Percentiles rank a stretch among this genome's conserved stretches.
Evolutionary conservation across 2,113 vertebrate species (phyloP).

Genomic region (Lepisosteus osseus): DNA sequence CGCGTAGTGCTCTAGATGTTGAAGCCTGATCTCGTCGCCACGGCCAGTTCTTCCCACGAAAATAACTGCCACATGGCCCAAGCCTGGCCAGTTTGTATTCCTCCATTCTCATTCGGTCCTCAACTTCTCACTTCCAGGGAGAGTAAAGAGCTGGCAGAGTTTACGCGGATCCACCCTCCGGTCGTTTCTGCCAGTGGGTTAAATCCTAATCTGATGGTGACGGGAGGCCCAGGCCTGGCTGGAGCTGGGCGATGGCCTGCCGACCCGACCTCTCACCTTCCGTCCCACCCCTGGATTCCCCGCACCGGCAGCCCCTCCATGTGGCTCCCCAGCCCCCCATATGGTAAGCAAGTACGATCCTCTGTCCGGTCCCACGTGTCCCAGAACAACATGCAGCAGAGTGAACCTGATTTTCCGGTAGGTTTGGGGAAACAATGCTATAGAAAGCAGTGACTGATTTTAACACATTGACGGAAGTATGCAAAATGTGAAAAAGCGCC

Average conservation of each 20-base stretch:
- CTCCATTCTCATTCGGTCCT: not conserved
- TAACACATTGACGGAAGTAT: too few species aligned
- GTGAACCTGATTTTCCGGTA: too few species aligned
- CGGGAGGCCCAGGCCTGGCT: conserved; percentile 74
- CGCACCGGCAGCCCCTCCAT: conserved; percentile 84
- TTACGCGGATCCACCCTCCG: conserved; percentile 80
- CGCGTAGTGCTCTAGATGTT: too few species aligned
- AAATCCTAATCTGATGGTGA: conserved; percentile 97
- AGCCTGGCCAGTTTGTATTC: conserved; percentile 10
- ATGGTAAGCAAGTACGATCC: conserved; percentile 53
- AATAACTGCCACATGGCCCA: not conserved
- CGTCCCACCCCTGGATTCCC: conserved; percentile 87
- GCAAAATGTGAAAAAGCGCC: too few species aligned
- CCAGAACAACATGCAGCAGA: too few species aligned
- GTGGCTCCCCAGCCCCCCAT: conserved; percentile 84
- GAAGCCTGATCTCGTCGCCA: too few species aligned
- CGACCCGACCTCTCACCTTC: conserved; percentile 80
- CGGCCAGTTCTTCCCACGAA: too few species aligned
- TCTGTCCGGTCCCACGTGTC: not conserved
- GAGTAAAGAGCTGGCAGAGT: conserved; percentile 88
- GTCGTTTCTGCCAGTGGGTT: conserved; percentile 72
- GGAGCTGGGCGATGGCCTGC: conserved; percentile 83
- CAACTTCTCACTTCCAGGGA: conserved; percentile 64
- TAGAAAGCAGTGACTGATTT: too few species aligned
- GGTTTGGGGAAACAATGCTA: too few species aligned